These are phyloP conservation scores for Drosophila repleta DNA, from an alignment of 1,140 invertebrate genomes.

Conservation along the genomic window DNA sequence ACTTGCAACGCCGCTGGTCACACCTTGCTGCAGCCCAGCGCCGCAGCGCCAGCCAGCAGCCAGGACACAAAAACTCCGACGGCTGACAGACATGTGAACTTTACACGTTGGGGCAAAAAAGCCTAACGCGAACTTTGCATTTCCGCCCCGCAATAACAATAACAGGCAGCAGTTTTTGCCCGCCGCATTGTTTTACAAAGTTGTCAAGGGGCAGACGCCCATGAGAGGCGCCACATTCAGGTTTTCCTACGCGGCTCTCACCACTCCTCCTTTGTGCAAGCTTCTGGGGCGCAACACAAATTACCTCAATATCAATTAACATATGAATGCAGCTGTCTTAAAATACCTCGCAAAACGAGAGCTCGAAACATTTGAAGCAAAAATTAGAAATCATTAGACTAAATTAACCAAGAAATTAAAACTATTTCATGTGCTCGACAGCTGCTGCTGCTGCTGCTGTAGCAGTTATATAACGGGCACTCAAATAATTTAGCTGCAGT, in stretches of 20 bases:
- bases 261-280: too few relatives aligned
- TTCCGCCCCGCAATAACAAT: constrained; percentile 49
- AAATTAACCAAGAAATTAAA: constrained; percentile 21
- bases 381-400: constrained; percentile 20
- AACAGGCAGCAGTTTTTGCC: constrained; percentile 28
- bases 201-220: constrained; percentile 48
- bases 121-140: constrained; percentile 55
- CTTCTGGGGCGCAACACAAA: constrained; percentile 3
- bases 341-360: neutral
- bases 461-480: neutral
- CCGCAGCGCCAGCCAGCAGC: constrained; percentile 11
- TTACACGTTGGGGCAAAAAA: constrained; percentile 47
- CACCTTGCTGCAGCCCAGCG: constrained; percentile 45
- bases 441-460: neutral
- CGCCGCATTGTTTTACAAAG: constrained; percentile 62
- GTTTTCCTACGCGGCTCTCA: constrained; percentile 1
- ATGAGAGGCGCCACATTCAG: constrained; percentile 33
- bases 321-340: constrained; percentile 19
- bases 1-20: constrained; percentile 40
- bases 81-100: constrained; percentile 74
- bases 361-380: neutral
- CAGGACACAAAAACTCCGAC: constrained; percentile 54
- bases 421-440: neutral
- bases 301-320: constrained; percentile 26
- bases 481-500: neutral